Evolutionary conservation across 2,113 vertebrate genomes (phyloP).

Genomic region (Camelus dromedarius): DNA sequence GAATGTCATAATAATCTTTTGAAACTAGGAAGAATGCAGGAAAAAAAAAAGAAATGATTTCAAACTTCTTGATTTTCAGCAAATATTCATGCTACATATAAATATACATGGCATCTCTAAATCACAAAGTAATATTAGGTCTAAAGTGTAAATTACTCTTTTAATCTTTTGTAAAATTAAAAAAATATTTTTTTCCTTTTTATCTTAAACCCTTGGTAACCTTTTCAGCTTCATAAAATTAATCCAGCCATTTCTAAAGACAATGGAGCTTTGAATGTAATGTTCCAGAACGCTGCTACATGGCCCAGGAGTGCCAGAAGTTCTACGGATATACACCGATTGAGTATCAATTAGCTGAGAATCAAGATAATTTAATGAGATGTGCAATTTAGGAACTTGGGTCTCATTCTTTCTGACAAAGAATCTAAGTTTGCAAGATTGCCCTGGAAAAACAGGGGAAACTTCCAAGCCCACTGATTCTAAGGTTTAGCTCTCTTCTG

Average conservation of each 20-base stretch:
- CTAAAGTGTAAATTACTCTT: not conserved
- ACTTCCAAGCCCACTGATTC: not conserved
- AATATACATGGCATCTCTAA: not conserved
- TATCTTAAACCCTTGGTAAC: not conserved
- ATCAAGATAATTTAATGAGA: not conserved
- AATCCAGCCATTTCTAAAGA: not conserved
- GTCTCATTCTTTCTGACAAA: not conserved
- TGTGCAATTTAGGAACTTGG: not conserved
- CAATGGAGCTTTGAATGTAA: not conserved
- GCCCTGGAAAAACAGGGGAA: not conserved
- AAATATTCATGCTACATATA: not conserved
- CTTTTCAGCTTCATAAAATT: conserved; percentile 10
- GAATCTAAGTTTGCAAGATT: not conserved
- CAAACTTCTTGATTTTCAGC: not conserved
- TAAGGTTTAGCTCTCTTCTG: not conserved
- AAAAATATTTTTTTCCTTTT: not conserved
- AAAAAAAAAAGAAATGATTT: not conserved
- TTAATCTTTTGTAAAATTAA: not conserved
- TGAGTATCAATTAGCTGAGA: not conserved
- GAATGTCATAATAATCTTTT: not conserved
- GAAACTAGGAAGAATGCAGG: not conserved
- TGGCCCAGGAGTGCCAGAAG: not conserved
- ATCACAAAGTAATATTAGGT: not conserved
- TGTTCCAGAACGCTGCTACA: not conserved
- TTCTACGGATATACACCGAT: not conserved